phyloP scores from a whole-genome alignment of 1,140 invertebrate genomes.

The Bradysia coprophila region DNA sequence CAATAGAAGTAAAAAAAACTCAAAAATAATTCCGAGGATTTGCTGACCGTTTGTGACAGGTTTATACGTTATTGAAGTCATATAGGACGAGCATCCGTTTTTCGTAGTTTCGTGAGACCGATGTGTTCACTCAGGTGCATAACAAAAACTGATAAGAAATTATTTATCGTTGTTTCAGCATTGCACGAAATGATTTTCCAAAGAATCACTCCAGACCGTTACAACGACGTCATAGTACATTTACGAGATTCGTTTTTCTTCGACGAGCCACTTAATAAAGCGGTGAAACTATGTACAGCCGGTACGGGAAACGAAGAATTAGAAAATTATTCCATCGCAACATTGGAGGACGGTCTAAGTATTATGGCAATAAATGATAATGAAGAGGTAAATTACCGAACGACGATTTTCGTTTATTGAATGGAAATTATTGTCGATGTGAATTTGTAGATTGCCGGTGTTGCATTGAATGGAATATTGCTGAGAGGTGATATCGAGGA shows the following conservation, averaged over 20 bases:
- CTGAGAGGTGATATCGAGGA: conserved; percentile 34
- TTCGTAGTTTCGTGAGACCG: too few species aligned
- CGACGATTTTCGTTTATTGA: background rate
- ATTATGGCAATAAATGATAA: conserved; percentile 41
- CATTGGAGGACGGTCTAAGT: conserved; percentile 48
- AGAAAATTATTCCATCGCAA: conserved; percentile 49
- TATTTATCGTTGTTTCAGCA: too few species aligned
- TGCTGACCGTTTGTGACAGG: too few species aligned
- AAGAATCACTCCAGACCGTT: conserved; percentile 29
- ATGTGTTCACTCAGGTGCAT: too few species aligned
- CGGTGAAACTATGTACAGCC: conserved; percentile 43
- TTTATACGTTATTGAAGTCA: too few species aligned
- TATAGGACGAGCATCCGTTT: too few species aligned
- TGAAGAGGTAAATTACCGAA: conserved; percentile 29
- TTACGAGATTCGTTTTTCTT: conserved; percentile 52
- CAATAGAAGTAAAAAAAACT: too few species aligned
- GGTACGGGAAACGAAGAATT: conserved; percentile 46
- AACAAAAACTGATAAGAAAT: too few species aligned
- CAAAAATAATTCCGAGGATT: too few species aligned
- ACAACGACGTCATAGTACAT: conserved; percentile 42
- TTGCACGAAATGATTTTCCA: conserved; percentile 32
- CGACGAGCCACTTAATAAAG: conserved; percentile 60
- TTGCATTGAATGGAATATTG: conserved; percentile 41
- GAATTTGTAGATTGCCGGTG: conserved; percentile 35
- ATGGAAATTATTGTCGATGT: background rate